Conservation (phyloP, 2,888 invertebrate genomes). For the Monochamus alternatus region DNA sequence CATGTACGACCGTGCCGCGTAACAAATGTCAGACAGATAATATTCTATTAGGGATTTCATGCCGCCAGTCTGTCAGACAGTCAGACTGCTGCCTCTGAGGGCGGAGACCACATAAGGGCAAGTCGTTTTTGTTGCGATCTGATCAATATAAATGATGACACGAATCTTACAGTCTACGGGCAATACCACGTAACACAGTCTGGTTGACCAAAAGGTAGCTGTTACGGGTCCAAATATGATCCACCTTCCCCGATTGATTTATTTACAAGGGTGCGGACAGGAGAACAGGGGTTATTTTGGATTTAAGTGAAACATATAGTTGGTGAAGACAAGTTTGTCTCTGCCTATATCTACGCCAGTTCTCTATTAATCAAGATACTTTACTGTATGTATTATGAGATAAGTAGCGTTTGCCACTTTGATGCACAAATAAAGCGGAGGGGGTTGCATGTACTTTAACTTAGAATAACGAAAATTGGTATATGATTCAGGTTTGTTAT, state of each 20-base stretch:
- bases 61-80: background rate
- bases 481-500: no score
- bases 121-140: background rate
- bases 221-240: background rate
- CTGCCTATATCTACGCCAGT: no score
- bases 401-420: no score
- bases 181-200: background rate
- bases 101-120: background rate
- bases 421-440: no score
- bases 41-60: background rate
- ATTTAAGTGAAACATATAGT: slow-evolving; percentile 9
- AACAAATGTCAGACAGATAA: background rate
- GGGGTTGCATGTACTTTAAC: no score
- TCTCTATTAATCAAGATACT: no score
- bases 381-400: no score
- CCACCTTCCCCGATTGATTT: slow-evolving; percentile 19
- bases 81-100: background rate
- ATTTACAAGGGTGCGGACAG: slow-evolving; percentile 8
- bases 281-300: background rate
- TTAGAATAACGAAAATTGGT: no score
- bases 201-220: slow-evolving; percentile 5
- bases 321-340: background rate
- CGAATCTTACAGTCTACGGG: background rate
- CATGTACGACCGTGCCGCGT: no score
- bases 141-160: slow-evolving; percentile 23